Evolutionary conservation across 2,888 invertebrate species (phyloP).

Genomic region (Ryuthela nishihirai): DNA sequence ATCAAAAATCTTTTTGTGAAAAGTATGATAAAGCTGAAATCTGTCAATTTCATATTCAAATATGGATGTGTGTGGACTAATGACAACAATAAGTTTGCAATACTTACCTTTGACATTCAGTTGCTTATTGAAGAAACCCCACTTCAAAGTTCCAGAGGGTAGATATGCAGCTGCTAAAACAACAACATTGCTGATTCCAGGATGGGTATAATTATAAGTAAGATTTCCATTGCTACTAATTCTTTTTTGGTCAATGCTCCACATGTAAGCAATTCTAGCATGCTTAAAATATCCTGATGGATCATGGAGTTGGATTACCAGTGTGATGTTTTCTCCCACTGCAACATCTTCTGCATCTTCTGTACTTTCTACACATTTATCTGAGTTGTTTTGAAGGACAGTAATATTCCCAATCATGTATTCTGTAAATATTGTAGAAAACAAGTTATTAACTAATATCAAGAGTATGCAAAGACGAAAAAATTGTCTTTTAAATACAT

Average conservation of each 20-base stretch:
- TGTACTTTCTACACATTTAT: neutral
- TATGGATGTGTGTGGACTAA: no score
- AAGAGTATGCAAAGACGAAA: no score
- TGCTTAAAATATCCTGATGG: constrained; percentile 11
- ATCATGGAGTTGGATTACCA: constrained; percentile 5
- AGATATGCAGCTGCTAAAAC: constrained; percentile 12
- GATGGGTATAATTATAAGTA: constrained; percentile 22
- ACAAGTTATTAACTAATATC: neutral
- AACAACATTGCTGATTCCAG: constrained; percentile 13
- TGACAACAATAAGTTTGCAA: no score
- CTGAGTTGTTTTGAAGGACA: constrained; percentile 1
- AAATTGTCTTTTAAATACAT: no score
- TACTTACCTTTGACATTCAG: constrained; percentile 24
- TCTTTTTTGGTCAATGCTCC: constrained; percentile 25
- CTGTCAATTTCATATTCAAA: no score
- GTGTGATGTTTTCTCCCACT: constrained; percentile 21
- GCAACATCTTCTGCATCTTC: constrained; percentile 23
- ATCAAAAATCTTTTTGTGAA: no score
- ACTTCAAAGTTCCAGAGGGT: constrained; percentile 11
- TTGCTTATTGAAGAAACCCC: constrained; percentile 15
- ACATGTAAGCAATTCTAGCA: constrained; percentile 17
- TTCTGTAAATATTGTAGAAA: constrained; percentile 6
- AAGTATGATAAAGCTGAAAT: no score
- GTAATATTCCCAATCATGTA: constrained; percentile 22
- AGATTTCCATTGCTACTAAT: no score